Base-by-base conservation (phyloP, 2,113 vertebrate species). In the Ploceus nigricollis region DNA sequence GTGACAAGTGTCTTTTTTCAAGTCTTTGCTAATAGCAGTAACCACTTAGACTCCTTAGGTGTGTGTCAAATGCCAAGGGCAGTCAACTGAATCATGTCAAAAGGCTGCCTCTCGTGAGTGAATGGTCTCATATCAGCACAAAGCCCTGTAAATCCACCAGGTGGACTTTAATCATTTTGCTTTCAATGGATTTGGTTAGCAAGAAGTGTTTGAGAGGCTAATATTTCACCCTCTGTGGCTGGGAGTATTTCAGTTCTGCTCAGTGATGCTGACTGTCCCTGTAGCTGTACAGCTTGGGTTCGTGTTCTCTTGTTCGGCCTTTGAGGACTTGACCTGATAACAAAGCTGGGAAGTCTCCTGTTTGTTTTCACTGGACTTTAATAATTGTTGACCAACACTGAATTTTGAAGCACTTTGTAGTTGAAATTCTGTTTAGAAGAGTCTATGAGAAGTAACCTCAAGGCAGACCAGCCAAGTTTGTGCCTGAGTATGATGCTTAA, bases 1-100 rank as follows among this genome's bases (percentile, higher is more conserved):
- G 95, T 97, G 94, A 96, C 96, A 97, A 96, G 96, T 89, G 92
- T 95, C 92, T 94, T 94, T 97, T 97, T 97, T 93, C 95, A 98
- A 96, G 95, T 95, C 96, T 96, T 96, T 96, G 94, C 96, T 97
- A 97, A 97, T 96, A 97, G 96, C 96, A 94, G 95, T 68, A 95
- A 95, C 95, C 96, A 97, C 95, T 97, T 97, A 97, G 80, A 73
- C 83, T 95, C 85, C 90, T 94, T 97, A 97, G 94, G 89, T 96
- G 83, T 91, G 75, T 93, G 95, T 97, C 96, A 96, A 94, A 96
- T 97, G 94, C 92, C 92, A 93, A 24, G 81, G 95, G 90, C 94
- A 91, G 78, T 96, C 87, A 93, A 93, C 75, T 95, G 91, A 89
- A 96, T 94, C 93, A 89, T 93, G 93, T 94, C 91, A 91, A 95